Evolutionary conservation across 1,140 invertebrate species (phyloP).

Genomic region (Heliconius hermathena): DNA sequence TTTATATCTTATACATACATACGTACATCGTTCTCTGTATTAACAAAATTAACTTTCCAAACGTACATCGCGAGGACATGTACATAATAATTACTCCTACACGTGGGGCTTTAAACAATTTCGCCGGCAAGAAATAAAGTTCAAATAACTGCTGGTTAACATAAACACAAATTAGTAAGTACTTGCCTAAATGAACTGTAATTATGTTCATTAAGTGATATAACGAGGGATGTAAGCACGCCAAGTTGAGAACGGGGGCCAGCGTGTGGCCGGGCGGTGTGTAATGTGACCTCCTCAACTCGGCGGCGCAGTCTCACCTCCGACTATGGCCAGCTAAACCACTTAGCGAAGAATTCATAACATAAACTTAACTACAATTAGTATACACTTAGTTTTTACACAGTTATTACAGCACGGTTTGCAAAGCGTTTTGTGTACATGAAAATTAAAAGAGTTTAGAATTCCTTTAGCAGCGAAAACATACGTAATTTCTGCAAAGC

Average conservation of each 20-base stretch:
- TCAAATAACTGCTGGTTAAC: constrained; percentile 22
- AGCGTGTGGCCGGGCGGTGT: constrained; percentile 16
- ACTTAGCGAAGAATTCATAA: constrained; percentile 54
- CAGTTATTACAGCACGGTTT: constrained; percentile 30
- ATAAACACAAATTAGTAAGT: constrained; percentile 41
- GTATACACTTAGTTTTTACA: constrained; percentile 48
- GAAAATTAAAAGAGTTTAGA: constrained; percentile 39
- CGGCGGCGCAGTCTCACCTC: constrained; percentile 37
- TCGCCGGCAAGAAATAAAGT: background rate
- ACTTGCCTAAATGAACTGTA: constrained; percentile 47
- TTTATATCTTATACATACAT: background rate
- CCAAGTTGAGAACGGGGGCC: constrained; percentile 41
- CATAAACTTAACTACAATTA: constrained; percentile 48
- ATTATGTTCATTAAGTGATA: constrained; percentile 54
- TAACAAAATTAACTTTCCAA: constrained; percentile 2
- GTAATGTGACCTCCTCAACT: constrained; percentile 41
- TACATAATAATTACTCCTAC: background rate
- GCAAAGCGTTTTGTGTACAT: constrained; percentile 30
- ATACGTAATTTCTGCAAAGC: constrained; percentile 27
- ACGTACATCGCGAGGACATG: background rate
- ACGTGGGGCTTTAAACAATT: constrained; percentile 3
- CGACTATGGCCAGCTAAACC: constrained; percentile 53
- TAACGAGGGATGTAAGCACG: constrained; percentile 46
- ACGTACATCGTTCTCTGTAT: background rate
- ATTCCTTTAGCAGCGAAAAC: constrained; percentile 21